Percentiles rank a stretch among this genome's conserved stretches.
Evolutionary conservation across 1,140 invertebrate species (phyloP).

Genomic region (Xylocopa sonorina): DNA sequence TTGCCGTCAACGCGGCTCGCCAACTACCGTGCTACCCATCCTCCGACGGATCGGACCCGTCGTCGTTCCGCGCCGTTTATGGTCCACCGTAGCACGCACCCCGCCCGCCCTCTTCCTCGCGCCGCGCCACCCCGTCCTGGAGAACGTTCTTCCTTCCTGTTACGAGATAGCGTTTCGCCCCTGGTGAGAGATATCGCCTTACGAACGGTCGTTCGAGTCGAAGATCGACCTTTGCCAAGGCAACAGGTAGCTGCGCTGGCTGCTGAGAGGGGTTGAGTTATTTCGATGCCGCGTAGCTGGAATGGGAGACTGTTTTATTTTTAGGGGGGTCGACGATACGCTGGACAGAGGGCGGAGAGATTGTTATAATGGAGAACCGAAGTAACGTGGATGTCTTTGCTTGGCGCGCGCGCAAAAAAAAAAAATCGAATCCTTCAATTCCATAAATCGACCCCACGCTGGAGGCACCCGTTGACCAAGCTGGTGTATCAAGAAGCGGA

Average conservation of each 20-base stretch:
- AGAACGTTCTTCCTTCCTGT: slow-evolving; percentile 15
- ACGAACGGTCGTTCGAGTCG: slow-evolving; percentile 8
- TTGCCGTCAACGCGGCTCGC: slow-evolving; percentile 67
- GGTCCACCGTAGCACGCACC: slow-evolving; percentile 19
- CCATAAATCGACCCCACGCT: not conserved
- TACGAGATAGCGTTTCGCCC: not conserved
- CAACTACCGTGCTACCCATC: slow-evolving; percentile 70
- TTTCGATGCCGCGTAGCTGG: not conserved
- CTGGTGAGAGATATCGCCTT: slow-evolving; percentile 6
- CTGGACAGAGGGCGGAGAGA: no score
- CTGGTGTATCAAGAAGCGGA: not conserved
- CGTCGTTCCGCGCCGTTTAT: slow-evolving; percentile 51
- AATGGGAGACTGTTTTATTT: not conserved
- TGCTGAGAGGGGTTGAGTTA: not conserved
- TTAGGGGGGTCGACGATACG: no score
- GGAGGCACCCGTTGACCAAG: not conserved
- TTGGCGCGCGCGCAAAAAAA: no score
- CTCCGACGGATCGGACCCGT: slow-evolving; percentile 61
- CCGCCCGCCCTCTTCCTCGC: slow-evolving; percentile 19
- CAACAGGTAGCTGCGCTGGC: slow-evolving; percentile 24
- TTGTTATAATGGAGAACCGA: no score
- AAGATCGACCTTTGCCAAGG: slow-evolving; percentile 24
- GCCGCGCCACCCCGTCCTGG: not conserved
- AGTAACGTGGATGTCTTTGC: no score
- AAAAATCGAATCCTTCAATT: slow-evolving; percentile 5